Conservation (phyloP, 2,797 vertebrate species). For the Cossypha heuglini region DNA sequence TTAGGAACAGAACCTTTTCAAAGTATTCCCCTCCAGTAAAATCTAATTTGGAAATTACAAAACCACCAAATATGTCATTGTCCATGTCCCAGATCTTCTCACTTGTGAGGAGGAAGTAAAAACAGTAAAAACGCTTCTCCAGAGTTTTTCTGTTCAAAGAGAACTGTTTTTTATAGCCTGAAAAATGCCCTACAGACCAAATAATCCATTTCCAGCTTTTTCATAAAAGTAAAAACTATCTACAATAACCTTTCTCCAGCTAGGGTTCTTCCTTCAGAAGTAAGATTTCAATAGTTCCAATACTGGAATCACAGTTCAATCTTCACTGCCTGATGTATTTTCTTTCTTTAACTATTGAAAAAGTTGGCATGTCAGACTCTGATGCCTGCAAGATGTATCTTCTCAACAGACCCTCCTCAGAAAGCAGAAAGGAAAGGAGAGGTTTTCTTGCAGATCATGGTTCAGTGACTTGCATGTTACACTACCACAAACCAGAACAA, state of each 20-base stretch:
- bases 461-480: neutral
- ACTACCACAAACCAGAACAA: neutral
- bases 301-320: neutral
- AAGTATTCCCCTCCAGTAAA: neutral
- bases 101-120: neutral
- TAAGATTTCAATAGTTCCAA: neutral
- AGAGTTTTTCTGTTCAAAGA: neutral
- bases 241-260: neutral
- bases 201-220: neutral
- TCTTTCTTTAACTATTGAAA: neutral
- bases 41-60: neutral
- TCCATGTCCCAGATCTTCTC: neutral
- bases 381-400: neutral
- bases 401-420: neutral
- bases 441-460: neutral
- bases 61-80: neutral
- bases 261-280: neutral
- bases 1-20: neutral
- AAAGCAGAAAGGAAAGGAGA: neutral
- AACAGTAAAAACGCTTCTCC: neutral
- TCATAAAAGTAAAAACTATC: neutral
- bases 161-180: neutral
- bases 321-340: neutral
- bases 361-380: neutral
- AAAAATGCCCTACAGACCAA: neutral